phyloP scores from a whole-genome alignment of 2,888 invertebrate species.

The Tetanocera ferruginea region DNA sequence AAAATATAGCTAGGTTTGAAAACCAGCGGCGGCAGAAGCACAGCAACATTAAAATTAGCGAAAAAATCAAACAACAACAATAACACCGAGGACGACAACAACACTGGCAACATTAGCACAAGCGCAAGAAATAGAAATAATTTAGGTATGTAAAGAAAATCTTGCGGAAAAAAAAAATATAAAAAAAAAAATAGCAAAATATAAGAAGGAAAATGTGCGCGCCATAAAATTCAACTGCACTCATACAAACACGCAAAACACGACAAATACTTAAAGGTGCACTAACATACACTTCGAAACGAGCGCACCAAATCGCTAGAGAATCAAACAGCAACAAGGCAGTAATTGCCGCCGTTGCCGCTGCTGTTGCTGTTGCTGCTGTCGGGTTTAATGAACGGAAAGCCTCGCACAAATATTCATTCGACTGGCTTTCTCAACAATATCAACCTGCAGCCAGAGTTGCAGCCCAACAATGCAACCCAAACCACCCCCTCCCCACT shows the following conservation, averaged over 20 bases:
- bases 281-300: slow-evolving; percentile 1
- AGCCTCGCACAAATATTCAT: slow-evolving; percentile 63
- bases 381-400: slow-evolving; percentile 67
- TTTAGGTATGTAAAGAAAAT: background rate
- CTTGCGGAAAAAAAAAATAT: too few relatives aligned
- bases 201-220: slow-evolving; percentile 24
- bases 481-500: background rate
- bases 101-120: background rate
- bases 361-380: slow-evolving; percentile 45
- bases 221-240: slow-evolving; percentile 27
- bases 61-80: slow-evolving; percentile 19
- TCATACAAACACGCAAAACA: slow-evolving; percentile 13
- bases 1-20: background rate
- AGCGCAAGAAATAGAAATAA: background rate
- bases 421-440: slow-evolving; percentile 40
- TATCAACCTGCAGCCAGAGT: slow-evolving; percentile 15
- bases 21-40: background rate
- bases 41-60: slow-evolving; percentile 13
- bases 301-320: slow-evolving; percentile 18
- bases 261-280: background rate
- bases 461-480: background rate
- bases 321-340: slow-evolving; percentile 27
- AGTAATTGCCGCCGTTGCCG: slow-evolving; percentile 28
- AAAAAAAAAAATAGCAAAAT: too few relatives aligned
- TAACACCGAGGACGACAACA: background rate